Evolutionary conservation across 1,140 invertebrate genomes (phyloP).

Genomic region (Nephotettix cincticeps): DNA sequence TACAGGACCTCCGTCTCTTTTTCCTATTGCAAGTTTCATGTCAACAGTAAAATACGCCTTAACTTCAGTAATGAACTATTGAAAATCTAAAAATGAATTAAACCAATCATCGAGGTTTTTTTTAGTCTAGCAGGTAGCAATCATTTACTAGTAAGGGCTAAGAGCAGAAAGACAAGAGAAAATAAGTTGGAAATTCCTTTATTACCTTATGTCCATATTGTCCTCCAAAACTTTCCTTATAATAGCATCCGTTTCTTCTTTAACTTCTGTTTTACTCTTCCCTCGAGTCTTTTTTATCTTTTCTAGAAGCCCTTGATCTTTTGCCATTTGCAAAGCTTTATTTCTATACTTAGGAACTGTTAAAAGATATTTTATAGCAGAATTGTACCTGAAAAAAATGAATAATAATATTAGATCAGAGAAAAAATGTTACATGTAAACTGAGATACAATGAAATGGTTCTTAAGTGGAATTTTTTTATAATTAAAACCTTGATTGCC

Average conservation of each 20-base stretch:
- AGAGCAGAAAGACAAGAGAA: too few relatives aligned
- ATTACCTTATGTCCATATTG: conserved; percentile 80
- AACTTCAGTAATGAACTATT: conserved; percentile 19
- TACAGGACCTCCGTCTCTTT: too few relatives aligned
- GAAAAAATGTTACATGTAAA: neutral
- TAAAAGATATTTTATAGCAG: conserved; percentile 83
- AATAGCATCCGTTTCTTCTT: conserved; percentile 71
- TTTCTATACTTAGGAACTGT: conserved; percentile 86
- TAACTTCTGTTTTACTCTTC: conserved; percentile 69
- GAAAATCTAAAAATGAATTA: conserved; percentile 26
- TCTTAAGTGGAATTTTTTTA: neutral
- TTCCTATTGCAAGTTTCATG: too few relatives aligned
- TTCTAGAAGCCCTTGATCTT: conserved; percentile 63
- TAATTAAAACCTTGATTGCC: too few relatives aligned
- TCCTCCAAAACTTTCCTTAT: conserved; percentile 81
- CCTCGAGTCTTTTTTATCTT: conserved; percentile 55
- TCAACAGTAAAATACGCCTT: too few relatives aligned
- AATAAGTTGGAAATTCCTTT: too few relatives aligned
- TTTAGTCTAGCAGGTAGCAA: too few relatives aligned
- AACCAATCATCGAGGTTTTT: too few relatives aligned
- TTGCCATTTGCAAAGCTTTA: conserved; percentile 78
- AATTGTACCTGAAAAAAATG: conserved; percentile 58
- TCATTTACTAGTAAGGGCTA: too few relatives aligned
- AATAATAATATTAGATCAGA: neutral
- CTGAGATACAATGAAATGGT: neutral